These are phyloP conservation scores for Lepidonotus clava DNA, from an alignment of 2,888 invertebrate species.

Conservation along the genomic window DNA sequence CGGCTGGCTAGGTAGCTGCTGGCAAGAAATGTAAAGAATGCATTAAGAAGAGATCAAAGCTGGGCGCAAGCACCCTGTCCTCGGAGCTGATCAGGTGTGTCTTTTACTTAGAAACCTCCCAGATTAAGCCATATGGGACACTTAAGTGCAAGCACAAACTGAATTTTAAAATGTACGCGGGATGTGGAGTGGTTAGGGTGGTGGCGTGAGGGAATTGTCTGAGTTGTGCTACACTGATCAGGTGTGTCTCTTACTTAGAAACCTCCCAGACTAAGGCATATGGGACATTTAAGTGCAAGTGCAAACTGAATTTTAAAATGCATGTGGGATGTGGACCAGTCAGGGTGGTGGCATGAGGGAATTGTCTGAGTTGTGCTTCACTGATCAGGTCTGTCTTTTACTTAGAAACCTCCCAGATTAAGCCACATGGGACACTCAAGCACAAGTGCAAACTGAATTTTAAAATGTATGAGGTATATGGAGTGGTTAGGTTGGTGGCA, in stretches of 20 bases:
- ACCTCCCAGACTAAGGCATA: neutral
- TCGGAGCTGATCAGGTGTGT: slow-evolving; percentile 3
- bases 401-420: neutral
- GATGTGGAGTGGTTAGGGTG: neutral
- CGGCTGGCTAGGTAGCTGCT: slow-evolving; percentile 22
- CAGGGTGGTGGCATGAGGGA: no score
- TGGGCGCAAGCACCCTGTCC: neutral
- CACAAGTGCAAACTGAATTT: no score
- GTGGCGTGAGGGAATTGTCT: no score
- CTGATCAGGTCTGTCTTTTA: slow-evolving; percentile 3
- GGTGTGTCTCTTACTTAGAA: slow-evolving; percentile 1
- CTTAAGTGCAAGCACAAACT: no score
- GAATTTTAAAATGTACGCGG: neutral
- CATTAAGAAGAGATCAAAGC: slow-evolving; percentile 36
- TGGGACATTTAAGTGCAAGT: no score
- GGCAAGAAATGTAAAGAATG: slow-evolving; percentile 35
- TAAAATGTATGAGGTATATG: neutral
- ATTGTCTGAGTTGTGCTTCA: no score
- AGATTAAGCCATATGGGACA: neutral
- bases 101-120: neutral
- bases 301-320: no score
- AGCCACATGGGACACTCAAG: neutral
- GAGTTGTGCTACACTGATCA: no score
- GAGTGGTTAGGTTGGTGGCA: no score
- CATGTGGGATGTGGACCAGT: neutral